These are phyloP conservation scores for Coracopsis vasa DNA, from an alignment of 2,113 vertebrate genomes.

Conservation along the genomic window DNA sequence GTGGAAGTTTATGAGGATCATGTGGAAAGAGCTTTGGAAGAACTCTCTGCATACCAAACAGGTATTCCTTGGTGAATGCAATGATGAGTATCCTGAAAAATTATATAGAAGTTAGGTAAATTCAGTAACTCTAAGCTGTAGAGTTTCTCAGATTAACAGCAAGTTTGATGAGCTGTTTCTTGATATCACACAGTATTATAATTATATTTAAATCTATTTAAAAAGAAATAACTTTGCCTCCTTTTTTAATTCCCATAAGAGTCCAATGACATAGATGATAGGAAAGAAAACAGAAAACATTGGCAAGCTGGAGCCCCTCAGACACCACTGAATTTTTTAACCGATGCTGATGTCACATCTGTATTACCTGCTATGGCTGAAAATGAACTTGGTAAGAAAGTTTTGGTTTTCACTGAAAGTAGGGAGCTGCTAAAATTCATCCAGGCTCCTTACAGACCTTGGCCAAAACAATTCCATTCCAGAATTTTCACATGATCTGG, in stretches of 20 bases:
- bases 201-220: neutral
- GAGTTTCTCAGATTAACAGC: neutral
- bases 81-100: neutral
- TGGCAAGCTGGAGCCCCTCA: slow-evolving; percentile 75
- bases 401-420: neutral
- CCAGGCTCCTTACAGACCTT: neutral
- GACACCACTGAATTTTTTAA: slow-evolving; percentile 78
- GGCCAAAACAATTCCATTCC: neutral
- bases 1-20: neutral
- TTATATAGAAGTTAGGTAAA: neutral
- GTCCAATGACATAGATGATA: neutral
- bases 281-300: slow-evolving; percentile 49
- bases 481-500: neutral
- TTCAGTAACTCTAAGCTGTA: neutral
- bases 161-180: neutral
- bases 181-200: neutral
- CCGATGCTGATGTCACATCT: slow-evolving; percentile 67
- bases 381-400: slow-evolving; percentile 15
- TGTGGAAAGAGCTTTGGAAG: slow-evolving; percentile 22
- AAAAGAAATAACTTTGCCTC: neutral
- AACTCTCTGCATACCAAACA: slow-evolving; percentile 12
- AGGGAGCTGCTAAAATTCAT: neutral
- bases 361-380: neutral
- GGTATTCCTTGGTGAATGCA: slow-evolving; percentile 46
- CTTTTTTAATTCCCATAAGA: neutral